Evolutionary conservation across 2,888 invertebrate species (phyloP), one percentile per base, ranked within the genome.

Genomic region (Dione vanillae): DNA sequence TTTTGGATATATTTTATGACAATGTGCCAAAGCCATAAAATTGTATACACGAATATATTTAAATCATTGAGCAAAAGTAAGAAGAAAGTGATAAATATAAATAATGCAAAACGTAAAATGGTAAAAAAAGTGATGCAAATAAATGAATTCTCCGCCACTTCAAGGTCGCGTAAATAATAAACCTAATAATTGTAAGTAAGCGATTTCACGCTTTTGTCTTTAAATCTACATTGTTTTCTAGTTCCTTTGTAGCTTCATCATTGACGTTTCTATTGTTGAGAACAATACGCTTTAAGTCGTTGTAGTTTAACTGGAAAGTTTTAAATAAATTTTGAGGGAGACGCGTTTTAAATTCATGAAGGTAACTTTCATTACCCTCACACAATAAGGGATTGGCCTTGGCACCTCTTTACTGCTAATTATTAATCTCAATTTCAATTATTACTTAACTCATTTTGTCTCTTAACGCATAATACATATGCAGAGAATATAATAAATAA

Each of bases 171-270:
- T 49, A 64, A 43, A 59, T 41, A 40, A 49, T 35, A 49, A 49
- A 19, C 35, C 14, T 45, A 41, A 16, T 19, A 19, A 52, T 27
- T 27, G 52, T 45, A 61, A 52, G 62, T 37, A 62, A 68, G 62
- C 68, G 43, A 62, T 52, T 68, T 62, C 52, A 6, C 67, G 69
- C 75, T 69, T 76, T 75, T 74, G 73, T 75, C 65, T 74, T 73
- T 58, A 70, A 75, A 75, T 75, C 68, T 70, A 71, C 65, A 72
- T 71, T 75, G 72, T 76, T 75, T 70, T 41, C 72, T 73, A 67
- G 62, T 75, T 69, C 70, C 45, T 62, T 73, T 75, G 71, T 73
- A 59, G 51, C 52, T 45, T 45, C 68, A 67, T 70, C 70, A 73
- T 74, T 71, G 71, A 56, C 65, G 52, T 64, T 67, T 62, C 62